Evolutionary conservation across 1,140 invertebrate species (phyloP).

Genomic region (Vanessa atalanta): DNA sequence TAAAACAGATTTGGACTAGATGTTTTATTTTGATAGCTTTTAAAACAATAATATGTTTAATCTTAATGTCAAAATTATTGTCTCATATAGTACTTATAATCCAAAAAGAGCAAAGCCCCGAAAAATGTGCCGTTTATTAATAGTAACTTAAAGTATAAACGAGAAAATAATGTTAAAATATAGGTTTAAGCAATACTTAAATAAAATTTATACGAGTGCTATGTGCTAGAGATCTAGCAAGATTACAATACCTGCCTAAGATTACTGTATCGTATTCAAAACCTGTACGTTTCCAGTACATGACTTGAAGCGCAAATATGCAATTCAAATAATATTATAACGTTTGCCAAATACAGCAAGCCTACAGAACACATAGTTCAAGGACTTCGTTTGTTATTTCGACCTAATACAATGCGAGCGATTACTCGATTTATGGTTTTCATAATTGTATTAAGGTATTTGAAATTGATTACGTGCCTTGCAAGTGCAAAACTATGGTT

Average conservation of each 20-base stretch:
- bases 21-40: too few species aligned
- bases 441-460: conserved; percentile 29
- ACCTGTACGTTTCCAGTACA: conserved; percentile 36
- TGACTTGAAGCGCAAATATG: conserved; percentile 42
- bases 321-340: conserved; percentile 52
- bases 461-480: conserved; percentile 7
- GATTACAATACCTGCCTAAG: neutral
- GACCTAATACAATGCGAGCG: conserved; percentile 42
- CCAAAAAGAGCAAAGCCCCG: too few species aligned
- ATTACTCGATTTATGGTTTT: conserved; percentile 46
- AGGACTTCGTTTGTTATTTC: conserved; percentile 62
- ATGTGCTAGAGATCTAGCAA: neutral
- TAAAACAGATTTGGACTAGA: too few species aligned
- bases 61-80: too few species aligned
- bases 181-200: neutral
- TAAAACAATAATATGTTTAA: too few species aligned
- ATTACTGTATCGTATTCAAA: conserved; percentile 8
- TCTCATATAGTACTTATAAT: too few species aligned
- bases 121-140: too few species aligned
- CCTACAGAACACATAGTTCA: conserved; percentile 63
- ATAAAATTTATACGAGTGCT: neutral
- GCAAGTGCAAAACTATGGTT: conserved; percentile 2
- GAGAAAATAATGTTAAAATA: neutral
- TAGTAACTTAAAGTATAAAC: too few species aligned
- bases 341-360: conserved; percentile 59